These are phyloP conservation scores for Vimba vimba DNA, from an alignment of 2,113 vertebrate species.

Conservation along the genomic window DNA sequence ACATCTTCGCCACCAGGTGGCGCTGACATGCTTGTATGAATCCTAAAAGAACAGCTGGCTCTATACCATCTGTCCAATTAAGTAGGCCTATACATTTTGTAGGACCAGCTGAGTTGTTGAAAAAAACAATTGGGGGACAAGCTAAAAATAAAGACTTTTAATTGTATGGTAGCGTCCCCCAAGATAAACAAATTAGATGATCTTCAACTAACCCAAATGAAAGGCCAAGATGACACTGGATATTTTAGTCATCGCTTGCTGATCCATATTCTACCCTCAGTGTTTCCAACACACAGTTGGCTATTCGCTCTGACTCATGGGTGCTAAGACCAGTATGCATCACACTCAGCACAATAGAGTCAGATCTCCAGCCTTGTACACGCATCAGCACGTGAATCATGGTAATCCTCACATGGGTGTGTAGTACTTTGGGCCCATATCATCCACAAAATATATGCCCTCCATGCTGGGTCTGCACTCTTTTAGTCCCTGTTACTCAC, in stretches of 20 bases:
- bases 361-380: conserved; percentile 48
- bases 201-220: not conserved
- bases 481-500: conserved; percentile 37
- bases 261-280: conserved; percentile 29
- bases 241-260: conserved; percentile 26
- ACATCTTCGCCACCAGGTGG: not conserved
- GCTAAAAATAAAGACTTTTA: not conserved
- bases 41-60: not conserved
- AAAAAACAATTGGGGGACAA: not conserved
- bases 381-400: conserved; percentile 56
- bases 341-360: conserved; percentile 55
- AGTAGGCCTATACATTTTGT: too few species aligned
- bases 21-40: not conserved
- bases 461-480: conserved; percentile 31
- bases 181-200: not conserved
- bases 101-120: not conserved
- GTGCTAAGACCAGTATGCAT: conserved; percentile 46
- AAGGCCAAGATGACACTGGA: not conserved
- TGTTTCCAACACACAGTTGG: conserved; percentile 41
- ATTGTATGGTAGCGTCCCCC: not conserved
- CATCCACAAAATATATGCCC: conserved; percentile 38
- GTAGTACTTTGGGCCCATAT: conserved; percentile 14
- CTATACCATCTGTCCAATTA: not conserved
- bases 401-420: conserved; percentile 53
- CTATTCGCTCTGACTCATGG: conserved; percentile 46